These are phyloP conservation scores for Nephila pilipes DNA, from an alignment of 1,140 invertebrate genomes.

Conservation along the genomic window DNA sequence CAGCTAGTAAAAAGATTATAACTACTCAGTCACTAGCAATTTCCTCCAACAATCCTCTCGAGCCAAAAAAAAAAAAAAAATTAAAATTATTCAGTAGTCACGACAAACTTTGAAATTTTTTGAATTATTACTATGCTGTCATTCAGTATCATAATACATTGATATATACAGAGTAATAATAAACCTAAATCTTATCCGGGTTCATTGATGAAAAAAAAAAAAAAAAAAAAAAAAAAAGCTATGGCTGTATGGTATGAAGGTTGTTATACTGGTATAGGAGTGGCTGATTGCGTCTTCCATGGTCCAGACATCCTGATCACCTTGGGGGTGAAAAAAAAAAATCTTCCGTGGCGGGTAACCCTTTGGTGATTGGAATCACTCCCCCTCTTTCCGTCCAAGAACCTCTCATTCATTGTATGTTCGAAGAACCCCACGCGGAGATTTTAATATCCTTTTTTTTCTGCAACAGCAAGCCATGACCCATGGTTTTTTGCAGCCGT, in stretches of 20 bases:
- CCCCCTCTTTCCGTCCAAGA: background rate
- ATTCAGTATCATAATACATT: background rate
- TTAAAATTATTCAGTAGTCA: too few relatives aligned
- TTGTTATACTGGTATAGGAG: constrained; percentile 21
- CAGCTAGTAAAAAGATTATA: too few relatives aligned
- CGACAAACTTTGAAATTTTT: background rate
- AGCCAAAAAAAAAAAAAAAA: too few relatives aligned
- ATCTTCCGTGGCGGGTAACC: background rate
- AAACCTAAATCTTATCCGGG: background rate
- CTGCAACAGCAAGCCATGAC: background rate
- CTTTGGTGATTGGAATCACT: background rate
- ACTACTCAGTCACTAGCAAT: too few relatives aligned
- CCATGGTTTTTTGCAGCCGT: background rate
- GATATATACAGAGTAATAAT: background rate
- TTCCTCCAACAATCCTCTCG: too few relatives aligned
- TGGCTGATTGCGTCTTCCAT: background rate
- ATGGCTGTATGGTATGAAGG: background rate
- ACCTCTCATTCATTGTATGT: background rate
- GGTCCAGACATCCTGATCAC: constrained; percentile 1
- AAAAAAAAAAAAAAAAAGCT: background rate
- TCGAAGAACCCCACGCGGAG: background rate
- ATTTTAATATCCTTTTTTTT: background rate
- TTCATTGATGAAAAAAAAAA: background rate
- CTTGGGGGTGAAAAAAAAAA: background rate
- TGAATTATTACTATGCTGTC: background rate